Percentiles rank a stretch among this genome's conserved stretches.
Evolutionary conservation across 2,113 vertebrate species (phyloP).

Genomic region (Pachypanchax playfairii): DNA sequence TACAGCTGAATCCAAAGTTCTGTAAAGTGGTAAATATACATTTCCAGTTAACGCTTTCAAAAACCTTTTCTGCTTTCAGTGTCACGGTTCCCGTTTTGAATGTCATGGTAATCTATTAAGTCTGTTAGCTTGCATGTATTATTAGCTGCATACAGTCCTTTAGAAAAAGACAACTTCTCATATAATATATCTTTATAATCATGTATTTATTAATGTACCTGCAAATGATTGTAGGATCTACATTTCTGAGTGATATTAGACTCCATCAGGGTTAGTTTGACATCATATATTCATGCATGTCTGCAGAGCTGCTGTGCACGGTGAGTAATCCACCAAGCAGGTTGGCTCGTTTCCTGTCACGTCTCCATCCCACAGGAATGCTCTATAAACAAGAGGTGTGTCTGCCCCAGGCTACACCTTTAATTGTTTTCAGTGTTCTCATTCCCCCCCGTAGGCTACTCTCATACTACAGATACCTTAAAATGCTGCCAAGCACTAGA

Average conservation of each 20-base stretch:
- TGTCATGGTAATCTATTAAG: too few species aligned
- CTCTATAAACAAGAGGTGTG: constrained; percentile 71
- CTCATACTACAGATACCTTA: constrained; percentile 52
- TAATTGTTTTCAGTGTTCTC: constrained; percentile 72
- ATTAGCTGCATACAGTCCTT: too few species aligned
- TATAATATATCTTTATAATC: too few species aligned
- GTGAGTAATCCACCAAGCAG: constrained; percentile 40
- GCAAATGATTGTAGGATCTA: not conserved
- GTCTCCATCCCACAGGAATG: constrained; percentile 67
- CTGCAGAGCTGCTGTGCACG: constrained; percentile 14
- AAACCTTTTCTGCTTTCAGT: too few species aligned
- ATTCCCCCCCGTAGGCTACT: constrained; percentile 51
- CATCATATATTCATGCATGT: constrained; percentile 23
- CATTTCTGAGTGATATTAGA: constrained; percentile 13
- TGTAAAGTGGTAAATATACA: too few species aligned
- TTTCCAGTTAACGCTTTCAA: too few species aligned
- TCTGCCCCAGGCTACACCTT: constrained; percentile 65
- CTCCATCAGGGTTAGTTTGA: constrained; percentile 14
- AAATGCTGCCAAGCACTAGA: constrained; percentile 61
- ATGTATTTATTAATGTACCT: too few species aligned
- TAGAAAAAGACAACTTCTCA: too few species aligned
- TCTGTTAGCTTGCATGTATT: too few species aligned
- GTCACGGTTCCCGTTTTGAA: too few species aligned
- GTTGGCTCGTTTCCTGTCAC: constrained; percentile 57
- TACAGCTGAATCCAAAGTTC: too few species aligned